Evolutionary conservation across 2,797 vertebrate species (phyloP).

Genomic region (Mycteria americana): DNA sequence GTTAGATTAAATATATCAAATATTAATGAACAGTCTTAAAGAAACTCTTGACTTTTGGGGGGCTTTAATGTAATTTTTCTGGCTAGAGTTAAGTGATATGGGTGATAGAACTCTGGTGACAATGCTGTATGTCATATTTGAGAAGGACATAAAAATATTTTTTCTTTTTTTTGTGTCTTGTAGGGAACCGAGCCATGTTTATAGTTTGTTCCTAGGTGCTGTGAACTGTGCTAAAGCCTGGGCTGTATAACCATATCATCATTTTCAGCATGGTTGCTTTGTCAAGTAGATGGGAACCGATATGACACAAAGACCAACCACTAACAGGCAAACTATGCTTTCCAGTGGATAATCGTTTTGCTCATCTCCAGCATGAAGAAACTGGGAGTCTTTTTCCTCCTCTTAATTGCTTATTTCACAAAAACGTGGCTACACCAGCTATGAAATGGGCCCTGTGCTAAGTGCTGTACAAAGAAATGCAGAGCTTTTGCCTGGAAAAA

Average conservation of each 20-base stretch:
- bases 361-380: background rate
- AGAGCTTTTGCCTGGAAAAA: background rate
- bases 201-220: background rate
- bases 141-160: background rate
- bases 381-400: fast-evolving
- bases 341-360: background rate
- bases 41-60: background rate
- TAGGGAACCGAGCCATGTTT: background rate
- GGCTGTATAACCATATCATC: background rate
- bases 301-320: background rate
- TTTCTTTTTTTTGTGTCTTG: background rate
- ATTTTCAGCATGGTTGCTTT: background rate
- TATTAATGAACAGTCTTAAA: background rate
- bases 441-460: background rate
- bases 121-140: background rate
- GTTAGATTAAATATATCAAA: background rate
- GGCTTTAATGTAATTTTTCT: background rate
- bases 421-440: background rate
- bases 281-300: background rate
- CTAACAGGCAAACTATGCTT: background rate
- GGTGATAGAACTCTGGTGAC: background rate
- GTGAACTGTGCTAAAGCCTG: background rate
- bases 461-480: background rate
- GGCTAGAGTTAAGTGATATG: background rate
- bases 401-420: background rate